Evolutionary conservation across 2,888 invertebrate species (phyloP), one percentile per base, ranked within the genome.

Genomic region (Pseudococcus longispinus): DNA sequence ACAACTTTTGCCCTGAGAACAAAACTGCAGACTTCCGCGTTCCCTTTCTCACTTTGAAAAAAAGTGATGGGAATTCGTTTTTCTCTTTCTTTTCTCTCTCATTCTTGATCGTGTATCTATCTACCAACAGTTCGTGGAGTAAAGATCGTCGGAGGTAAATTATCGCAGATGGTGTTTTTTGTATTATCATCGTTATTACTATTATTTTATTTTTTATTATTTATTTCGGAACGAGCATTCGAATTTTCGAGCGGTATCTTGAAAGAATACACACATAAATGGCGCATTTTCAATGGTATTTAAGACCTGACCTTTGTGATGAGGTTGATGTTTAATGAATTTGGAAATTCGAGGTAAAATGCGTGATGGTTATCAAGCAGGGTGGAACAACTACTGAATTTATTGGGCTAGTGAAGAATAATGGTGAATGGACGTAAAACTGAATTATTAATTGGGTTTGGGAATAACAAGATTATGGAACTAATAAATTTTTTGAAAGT

Each of bases 11-110:
- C 85, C 77, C 85, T 85, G 85, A 85, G 85, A 85, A 85, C 85
- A 70, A 70, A 65, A 85, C 74, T 74, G 85, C 85, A 85, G 85
- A 85, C 85, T 85, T 85, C 85, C 85, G 85, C 85, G 85, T 85
- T 85, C 85, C 85, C 85, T 85, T 85, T 85, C 85, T 85, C 85
- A 85, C 77, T 85, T 85, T 26, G 60, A 51, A 51, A 51, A 85
- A 85, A 70, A 85, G 74, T 70, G 70, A 85, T 85, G 85, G 85
- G 74, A 74, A 46, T 85, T 85, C 70, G 15, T 77, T 46, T 77
- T 26, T 77, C 42, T 85, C 23, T 74, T n/a, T 85, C 44, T 70
- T 20, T 70, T 20, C 26, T 65, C 11, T 26, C 9, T 13, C 23
- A 9, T 65, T 15, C 23, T 26, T 11, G 65, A 51, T 51, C 51